Evolutionary conservation across 2,113 vertebrate genomes (phyloP).

Genomic region (Cricetomys ansorgei): DNA sequence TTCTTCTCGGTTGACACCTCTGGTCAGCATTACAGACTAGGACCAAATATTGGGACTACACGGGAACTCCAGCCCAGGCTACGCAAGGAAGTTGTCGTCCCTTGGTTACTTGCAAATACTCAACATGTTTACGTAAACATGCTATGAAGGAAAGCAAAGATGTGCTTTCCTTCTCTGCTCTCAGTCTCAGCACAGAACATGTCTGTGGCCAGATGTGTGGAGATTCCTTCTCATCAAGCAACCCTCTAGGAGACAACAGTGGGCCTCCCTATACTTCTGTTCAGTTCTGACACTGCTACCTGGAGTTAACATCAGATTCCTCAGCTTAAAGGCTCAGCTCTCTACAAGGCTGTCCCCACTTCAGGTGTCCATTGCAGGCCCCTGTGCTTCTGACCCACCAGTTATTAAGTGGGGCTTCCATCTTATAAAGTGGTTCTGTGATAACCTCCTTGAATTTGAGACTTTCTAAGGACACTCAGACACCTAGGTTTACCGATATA

Average conservation of each 20-base stretch:
- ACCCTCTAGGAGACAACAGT: not conserved
- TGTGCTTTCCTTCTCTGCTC: not conserved
- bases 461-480: not conserved
- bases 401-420: not conserved
- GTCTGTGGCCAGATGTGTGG: not conserved
- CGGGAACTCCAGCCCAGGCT: not conserved
- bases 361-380: not conserved
- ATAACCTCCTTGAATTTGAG: not conserved
- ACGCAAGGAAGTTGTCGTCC: not conserved
- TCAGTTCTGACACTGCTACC: not conserved
- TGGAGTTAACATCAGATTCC: too few relatives aligned
- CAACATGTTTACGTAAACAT: not conserved
- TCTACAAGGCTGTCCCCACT: not conserved
- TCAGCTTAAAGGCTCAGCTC: not conserved
- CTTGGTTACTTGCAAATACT: not conserved
- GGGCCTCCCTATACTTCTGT: not conserved
- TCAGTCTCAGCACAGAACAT: not conserved
- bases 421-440: too few relatives aligned
- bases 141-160: not conserved
- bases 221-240: not conserved
- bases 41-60: not conserved
- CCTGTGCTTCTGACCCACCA: not conserved
- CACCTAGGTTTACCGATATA: not conserved
- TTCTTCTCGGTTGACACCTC: not conserved
- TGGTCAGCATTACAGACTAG: not conserved